phyloP scores from a whole-genome alignment of 2,888 invertebrate genomes.

The Hofmannophila pseudospretella region DNA sequence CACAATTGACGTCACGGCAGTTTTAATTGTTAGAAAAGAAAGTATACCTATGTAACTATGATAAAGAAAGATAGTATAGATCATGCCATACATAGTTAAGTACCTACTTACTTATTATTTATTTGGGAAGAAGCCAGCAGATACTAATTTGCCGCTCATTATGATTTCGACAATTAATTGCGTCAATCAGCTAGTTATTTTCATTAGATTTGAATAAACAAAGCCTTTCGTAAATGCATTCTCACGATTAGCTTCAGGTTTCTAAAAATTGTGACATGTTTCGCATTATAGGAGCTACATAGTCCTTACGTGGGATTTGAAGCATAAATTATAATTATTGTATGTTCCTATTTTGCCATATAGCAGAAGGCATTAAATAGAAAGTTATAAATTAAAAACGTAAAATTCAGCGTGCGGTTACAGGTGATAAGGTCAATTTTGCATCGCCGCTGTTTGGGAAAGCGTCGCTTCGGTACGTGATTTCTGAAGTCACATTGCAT shows the following conservation, averaged over 20 bases:
- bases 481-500: conserved; percentile 13
- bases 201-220: conserved; percentile 17
- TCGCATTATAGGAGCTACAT: too few species aligned
- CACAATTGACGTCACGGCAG: too few species aligned
- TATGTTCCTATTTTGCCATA: too few species aligned
- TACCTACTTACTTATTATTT: background rate
- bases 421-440: conserved; percentile 17
- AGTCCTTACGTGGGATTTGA: too few species aligned
- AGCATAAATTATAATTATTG: too few species aligned
- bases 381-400: conserved; percentile 5
- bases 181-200: conserved; percentile 13
- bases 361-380: conserved; percentile 3
- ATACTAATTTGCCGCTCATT: background rate
- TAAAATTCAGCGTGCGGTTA: background rate
- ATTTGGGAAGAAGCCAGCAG: background rate
- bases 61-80: too few species aligned
- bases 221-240: conserved; percentile 16
- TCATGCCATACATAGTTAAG: too few species aligned
- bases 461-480: conserved; percentile 17
- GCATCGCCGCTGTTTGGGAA: conserved; percentile 15
- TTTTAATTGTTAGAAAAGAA: too few species aligned
- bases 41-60: too few species aligned
- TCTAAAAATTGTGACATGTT: background rate
- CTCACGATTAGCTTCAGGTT: conserved; percentile 11
- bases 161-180: conserved; percentile 12